These are phyloP conservation scores for Tribolium freemani DNA, from an alignment of 2,888 invertebrate genomes.

Conservation along the genomic window DNA sequence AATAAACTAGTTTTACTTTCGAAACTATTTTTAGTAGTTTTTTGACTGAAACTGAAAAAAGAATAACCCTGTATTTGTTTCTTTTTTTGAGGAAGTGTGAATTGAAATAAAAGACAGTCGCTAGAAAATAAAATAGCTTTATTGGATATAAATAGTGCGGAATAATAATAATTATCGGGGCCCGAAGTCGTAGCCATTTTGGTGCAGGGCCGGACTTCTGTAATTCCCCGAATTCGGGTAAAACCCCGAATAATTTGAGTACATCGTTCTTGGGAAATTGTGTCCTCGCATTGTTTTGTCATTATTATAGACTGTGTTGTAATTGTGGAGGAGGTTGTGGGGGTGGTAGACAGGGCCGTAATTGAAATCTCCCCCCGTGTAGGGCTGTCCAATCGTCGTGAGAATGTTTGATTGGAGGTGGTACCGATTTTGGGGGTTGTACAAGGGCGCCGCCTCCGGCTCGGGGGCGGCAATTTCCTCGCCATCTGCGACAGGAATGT, in stretches of 20 bases:
- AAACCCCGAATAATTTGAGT: conserved; percentile 63
- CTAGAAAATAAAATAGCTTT: conserved; percentile 4
- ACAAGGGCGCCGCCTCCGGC: conserved; percentile 29
- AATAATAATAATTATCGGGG: conserved; percentile 52
- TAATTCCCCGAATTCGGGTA: conserved; percentile 61
- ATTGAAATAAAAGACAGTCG: neutral
- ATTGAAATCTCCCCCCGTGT: conserved; percentile 76
- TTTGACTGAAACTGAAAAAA: no score
- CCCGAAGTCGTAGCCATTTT: conserved; percentile 62
- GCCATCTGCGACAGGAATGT: conserved; percentile 22
- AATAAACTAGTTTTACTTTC: neutral
- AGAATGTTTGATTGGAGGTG: conserved; percentile 57
- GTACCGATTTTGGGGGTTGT: conserved; percentile 59
- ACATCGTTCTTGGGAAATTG: conserved; percentile 62
- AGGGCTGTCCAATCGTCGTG: conserved; percentile 73
- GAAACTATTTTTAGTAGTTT: no score
- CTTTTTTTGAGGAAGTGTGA: no score
- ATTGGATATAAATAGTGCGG: neutral
- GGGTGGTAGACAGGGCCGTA: conserved; percentile 78
- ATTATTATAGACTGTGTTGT: conserved; percentile 64
- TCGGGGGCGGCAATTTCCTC: conserved; percentile 24
- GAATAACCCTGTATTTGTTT: no score
- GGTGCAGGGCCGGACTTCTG: conserved; percentile 54
- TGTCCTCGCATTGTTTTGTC: conserved; percentile 61
- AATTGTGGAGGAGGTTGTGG: conserved; percentile 66